Evolutionary conservation across 2,888 invertebrate species (phyloP), one percentile per base, ranked within the genome.

Genomic region (Rhynchonema sp.): DNA sequence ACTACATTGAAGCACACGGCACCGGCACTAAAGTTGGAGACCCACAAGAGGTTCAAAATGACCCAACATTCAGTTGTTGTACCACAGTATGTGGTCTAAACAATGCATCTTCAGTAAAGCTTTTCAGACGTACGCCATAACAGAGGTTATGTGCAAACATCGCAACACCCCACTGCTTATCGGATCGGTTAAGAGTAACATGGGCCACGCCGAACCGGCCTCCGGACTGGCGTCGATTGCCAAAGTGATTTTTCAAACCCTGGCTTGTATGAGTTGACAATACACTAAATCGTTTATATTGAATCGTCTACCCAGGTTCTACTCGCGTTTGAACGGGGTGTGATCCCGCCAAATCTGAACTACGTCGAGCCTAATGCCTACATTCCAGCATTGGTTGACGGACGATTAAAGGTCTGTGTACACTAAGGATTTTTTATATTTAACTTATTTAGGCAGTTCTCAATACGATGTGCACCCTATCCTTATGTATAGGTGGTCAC

Each of bases 141-240:
- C 38, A 38, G 38, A 38, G 38, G 38, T 38, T 38, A 17, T 38
- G 77, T 89, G 89, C 76, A 82, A 83, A 73, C 9, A 30, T 61
- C 82, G 89, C 46, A 78, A 80, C 62, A 76, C 28, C 0, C 89
- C 91, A 9, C 79, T 94, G 56, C 75, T 90, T 54, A 82, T 94
- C 68, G 94, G 94, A n/a, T 91, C 92, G 0, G 86, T 91, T 0
- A 94, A 94, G 75, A 89, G 89, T 23, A 94, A 92, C 76, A 90
- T 92, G 88, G 94, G 94, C 0, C 94, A 94, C 74, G 84, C 90
- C 1, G 94, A 94, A 76, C 86, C 90, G 25, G 73, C 75, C 22
- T 74, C 74, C 59, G 76, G 75, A 13, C 22, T 61, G 1, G 3
- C 30, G 23, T 25, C 27, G 22, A 29, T 61, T 28, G 61, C 61